Percentiles rank a stretch among this genome's conserved stretches.
Conservation (phyloP, 2,797 vertebrate species). For the Galago senegalensis region DNA sequence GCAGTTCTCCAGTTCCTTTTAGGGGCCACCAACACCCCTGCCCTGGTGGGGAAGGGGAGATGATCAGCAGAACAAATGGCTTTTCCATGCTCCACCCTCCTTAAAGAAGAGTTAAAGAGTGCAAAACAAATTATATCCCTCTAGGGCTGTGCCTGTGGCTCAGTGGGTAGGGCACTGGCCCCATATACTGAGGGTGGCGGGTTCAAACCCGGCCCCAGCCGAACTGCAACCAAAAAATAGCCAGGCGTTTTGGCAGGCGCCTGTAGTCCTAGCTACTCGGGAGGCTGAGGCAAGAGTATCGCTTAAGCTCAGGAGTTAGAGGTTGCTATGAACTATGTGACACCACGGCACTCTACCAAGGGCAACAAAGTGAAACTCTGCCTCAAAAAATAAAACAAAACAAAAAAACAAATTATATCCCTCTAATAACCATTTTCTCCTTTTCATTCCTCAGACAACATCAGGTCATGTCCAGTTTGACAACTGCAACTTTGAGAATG, state of each 20-base stretch:
- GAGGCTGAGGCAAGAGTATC: too few relatives aligned
- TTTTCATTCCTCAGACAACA: conserved; percentile 90
- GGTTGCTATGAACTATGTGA: too few relatives aligned
- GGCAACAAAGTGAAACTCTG: too few relatives aligned
- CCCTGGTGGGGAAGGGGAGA: neutral
- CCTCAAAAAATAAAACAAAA: too few relatives aligned
- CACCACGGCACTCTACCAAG: too few relatives aligned
- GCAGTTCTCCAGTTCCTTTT: neutral
- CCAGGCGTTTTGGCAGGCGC: too few relatives aligned
- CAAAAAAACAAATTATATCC: neutral
- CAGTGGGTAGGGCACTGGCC: too few relatives aligned
- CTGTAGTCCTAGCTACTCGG: too few relatives aligned
- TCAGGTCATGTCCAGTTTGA: conserved; percentile 96
- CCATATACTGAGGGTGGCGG: too few relatives aligned
- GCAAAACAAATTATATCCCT: neutral
- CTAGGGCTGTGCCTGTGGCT: neutral
- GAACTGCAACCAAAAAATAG: too few relatives aligned
- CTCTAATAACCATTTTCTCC: conserved; percentile 15
- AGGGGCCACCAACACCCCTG: neutral
- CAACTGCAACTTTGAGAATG: conserved; percentile 96
- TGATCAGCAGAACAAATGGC: neutral
- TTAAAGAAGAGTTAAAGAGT: neutral
- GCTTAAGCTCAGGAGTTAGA: too few relatives aligned
- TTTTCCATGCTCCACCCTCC: neutral
- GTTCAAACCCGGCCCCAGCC: too few relatives aligned